Evolutionary conservation across 2,888 invertebrate species (phyloP).

Genomic region (Sericinus montela): DNA sequence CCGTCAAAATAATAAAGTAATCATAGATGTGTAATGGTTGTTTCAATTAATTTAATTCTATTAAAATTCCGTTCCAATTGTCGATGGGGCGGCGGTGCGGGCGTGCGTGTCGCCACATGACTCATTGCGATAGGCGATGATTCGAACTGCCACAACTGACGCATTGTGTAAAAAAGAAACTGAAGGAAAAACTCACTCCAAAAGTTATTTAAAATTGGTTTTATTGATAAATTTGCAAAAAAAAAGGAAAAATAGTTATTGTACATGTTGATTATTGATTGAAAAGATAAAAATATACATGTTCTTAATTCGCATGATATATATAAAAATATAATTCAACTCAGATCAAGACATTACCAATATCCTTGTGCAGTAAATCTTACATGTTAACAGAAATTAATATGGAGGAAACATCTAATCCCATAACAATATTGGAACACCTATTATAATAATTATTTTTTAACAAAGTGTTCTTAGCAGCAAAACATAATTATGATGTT

Average conservation of each 20-base stretch:
- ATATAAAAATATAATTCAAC: slow-evolving; percentile 78
- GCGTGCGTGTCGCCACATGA: slow-evolving; percentile 38
- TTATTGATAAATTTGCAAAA: slow-evolving; percentile 77
- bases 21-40: slow-evolving; percentile 66
- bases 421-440: slow-evolving; percentile 77
- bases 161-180: background rate
- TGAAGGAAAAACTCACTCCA: slow-evolving; percentile 23
- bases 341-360: slow-evolving; percentile 76
- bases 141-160: slow-evolving; percentile 27
- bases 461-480: slow-evolving; percentile 71
- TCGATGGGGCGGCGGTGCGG: slow-evolving; percentile 40
- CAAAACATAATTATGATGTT: slow-evolving; percentile 58
- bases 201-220: slow-evolving; percentile 72
- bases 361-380: slow-evolving; percentile 77
- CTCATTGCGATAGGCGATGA: slow-evolving; percentile 32
- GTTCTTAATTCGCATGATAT: slow-evolving; percentile 72
- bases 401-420: slow-evolving; percentile 72
- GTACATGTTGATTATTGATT: slow-evolving; percentile 78
- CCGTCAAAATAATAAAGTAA: slow-evolving; percentile 66
- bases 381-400: slow-evolving; percentile 68
- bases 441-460: slow-evolving; percentile 69
- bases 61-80: slow-evolving; percentile 70
- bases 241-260: slow-evolving; percentile 68
- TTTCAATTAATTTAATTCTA: slow-evolving; percentile 74
- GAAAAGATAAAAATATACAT: slow-evolving; percentile 76